A percentile compares a stretch with the other conserved stretches of the same genome.
phyloP scores from a whole-genome alignment of 1,140 invertebrate species.

The Zaprionus ghesquierei region DNA sequence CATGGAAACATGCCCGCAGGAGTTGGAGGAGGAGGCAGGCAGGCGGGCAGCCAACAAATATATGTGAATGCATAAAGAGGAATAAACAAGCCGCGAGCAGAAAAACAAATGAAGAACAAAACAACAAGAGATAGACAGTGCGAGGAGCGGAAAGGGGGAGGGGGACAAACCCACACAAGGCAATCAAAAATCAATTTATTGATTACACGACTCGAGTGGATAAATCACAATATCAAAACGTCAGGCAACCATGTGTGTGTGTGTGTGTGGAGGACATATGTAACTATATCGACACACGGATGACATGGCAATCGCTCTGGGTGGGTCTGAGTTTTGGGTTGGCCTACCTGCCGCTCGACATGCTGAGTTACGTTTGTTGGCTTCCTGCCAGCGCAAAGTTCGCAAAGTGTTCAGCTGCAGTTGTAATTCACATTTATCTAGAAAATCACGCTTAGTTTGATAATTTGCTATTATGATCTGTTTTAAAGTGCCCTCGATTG shows the following conservation, averaged over 20 bases:
- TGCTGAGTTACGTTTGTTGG: conserved; percentile 47
- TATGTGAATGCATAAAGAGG: background rate
- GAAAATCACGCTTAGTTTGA: too few species aligned
- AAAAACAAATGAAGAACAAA: conserved; percentile 28
- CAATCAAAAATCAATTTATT: conserved; percentile 81
- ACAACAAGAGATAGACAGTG: background rate
- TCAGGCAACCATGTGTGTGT: conserved; percentile 22
- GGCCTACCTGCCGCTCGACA: conserved; percentile 71
- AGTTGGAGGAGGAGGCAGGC: background rate
- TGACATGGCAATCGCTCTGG: conserved; percentile 8
- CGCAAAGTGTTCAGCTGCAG: conserved; percentile 13
- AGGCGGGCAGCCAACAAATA: background rate
- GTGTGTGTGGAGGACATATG: conserved; percentile 6
- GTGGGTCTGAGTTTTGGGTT: background rate
- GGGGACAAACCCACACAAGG: conserved; percentile 37
- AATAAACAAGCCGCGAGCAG: conserved; percentile 13
- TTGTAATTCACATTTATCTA: conserved; percentile 31
- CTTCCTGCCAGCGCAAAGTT: conserved; percentile 51
- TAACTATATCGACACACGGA: background rate
- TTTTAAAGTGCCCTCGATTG: conserved; percentile 6
- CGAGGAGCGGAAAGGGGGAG: background rate
- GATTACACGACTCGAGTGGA: conserved; percentile 57
- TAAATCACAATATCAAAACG: conserved; percentile 44
- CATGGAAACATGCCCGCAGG: background rate
- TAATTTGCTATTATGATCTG: conserved; percentile 2